Evolutionary conservation across 1,140 invertebrate genomes (phyloP).

Genomic region (Drosophila ohnishii): DNA sequence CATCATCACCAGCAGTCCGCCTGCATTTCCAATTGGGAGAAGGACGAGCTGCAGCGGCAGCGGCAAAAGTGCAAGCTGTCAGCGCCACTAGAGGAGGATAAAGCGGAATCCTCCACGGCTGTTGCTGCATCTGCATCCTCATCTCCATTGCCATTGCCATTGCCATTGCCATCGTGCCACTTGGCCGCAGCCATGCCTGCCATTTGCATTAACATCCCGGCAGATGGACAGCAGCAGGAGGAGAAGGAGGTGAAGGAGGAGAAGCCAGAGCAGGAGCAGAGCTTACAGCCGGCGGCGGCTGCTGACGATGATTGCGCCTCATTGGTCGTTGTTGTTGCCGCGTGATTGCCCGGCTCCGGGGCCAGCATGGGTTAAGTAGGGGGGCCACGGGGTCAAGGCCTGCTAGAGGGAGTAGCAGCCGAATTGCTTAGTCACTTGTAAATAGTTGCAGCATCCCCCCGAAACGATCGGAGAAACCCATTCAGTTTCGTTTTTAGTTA

Average conservation of each 20-base stretch:
- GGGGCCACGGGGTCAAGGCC: conserved; percentile 14
- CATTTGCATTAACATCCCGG: conserved; percentile 78
- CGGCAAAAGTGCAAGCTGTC: conserved; percentile 75
- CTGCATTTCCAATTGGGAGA: conserved; percentile 72
- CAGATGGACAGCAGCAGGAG: conserved; percentile 38
- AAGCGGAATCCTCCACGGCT: conserved; percentile 17
- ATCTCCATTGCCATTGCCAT: conserved; percentile 3
- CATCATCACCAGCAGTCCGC: conserved; percentile 66
- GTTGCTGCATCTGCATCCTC: conserved; percentile 4
- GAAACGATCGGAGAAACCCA: conserved; percentile 2
- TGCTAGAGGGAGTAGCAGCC: conserved; percentile 12
- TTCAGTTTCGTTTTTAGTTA: conserved; percentile 61
- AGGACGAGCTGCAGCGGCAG: conserved; percentile 64
- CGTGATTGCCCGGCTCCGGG: conserved; percentile 68
- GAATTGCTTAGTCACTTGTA: conserved; percentile 72
- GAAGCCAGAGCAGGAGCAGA: conserved; percentile 35
- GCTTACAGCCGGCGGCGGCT: conserved; percentile 70
- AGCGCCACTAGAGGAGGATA: conserved; percentile 60
- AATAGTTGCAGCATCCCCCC: conserved; percentile 52
- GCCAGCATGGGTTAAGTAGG: conserved; percentile 3
- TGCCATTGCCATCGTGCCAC: conserved; percentile 28
- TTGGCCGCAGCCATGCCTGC: conserved; percentile 53
- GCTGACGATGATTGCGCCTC: conserved; percentile 74
- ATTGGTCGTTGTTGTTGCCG: conserved; percentile 78
- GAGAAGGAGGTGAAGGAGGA: conserved; percentile 1